A percentile compares a stretch with the other conserved stretches of the same genome.
These are phyloP conservation scores for Cartodere bifasciata DNA, from an alignment of 2,888 invertebrate species.

Conservation along the genomic window DNA sequence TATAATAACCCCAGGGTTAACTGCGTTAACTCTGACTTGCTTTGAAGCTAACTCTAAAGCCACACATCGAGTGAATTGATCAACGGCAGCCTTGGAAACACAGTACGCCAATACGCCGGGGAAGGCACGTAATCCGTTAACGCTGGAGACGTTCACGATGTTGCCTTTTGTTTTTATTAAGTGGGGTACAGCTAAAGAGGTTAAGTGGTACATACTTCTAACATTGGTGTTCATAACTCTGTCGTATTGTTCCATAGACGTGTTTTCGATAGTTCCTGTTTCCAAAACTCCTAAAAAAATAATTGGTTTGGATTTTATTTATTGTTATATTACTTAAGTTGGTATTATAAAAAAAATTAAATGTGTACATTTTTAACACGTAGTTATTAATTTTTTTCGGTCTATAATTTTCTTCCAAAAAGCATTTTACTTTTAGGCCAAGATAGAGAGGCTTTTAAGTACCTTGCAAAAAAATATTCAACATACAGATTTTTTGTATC, in stretches of 20 bases:
- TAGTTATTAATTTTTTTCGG: no score
- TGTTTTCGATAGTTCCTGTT: constrained; percentile 72
- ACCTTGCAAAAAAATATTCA: no score
- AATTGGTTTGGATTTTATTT: no score
- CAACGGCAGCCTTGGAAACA: constrained; percentile 86
- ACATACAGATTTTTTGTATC: no score
- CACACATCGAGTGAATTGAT: constrained; percentile 87
- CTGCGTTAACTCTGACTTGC: constrained; percentile 79
- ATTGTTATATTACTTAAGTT: neutral
- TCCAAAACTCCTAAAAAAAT: constrained; percentile 43
- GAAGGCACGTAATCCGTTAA: constrained; percentile 83
- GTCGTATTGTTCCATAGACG: constrained; percentile 78
- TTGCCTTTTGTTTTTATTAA: constrained; percentile 74
- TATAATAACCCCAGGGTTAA: constrained; percentile 86
- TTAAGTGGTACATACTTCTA: constrained; percentile 67
- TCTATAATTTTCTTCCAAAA: no score
- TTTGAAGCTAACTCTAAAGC: constrained; percentile 77
- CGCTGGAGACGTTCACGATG: constrained; percentile 91
- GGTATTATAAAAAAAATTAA: neutral
- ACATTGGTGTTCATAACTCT: constrained; percentile 82
- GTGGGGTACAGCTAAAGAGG: constrained; percentile 79
- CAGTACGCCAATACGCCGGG: constrained; percentile 83
- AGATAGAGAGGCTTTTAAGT: no score
- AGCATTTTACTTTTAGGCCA: no score
- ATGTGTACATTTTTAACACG: neutral